phyloP scores from a whole-genome alignment of 2,888 invertebrate species.

The Mamestra brassicae region DNA sequence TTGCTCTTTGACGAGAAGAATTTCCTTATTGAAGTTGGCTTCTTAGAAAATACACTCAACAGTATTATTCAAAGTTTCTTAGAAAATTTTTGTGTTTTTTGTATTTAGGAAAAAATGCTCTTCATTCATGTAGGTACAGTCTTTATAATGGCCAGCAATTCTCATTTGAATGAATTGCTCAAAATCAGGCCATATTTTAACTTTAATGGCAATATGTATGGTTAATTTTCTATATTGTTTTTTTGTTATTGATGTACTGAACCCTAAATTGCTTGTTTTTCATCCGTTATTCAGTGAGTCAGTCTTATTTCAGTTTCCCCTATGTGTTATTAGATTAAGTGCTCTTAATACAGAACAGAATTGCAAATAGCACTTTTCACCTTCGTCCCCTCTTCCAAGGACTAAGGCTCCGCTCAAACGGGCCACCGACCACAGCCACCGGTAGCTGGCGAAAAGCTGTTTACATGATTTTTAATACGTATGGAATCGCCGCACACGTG shows the following conservation, averaged over 20 bases:
- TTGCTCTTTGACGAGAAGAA: slow-evolving; percentile 6
- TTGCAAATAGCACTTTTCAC: slow-evolving; percentile 75
- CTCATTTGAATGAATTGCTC: slow-evolving; percentile 42
- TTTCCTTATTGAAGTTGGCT: not conserved
- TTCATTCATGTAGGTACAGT: slow-evolving; percentile 16
- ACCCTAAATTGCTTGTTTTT: slow-evolving; percentile 69
- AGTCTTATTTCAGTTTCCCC: slow-evolving; percentile 63
- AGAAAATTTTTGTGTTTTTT: slow-evolving; percentile 14
- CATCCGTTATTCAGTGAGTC: slow-evolving; percentile 66
- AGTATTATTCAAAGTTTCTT: slow-evolving; percentile 1
- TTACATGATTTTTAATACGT: too few relatives aligned
- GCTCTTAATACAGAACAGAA: slow-evolving; percentile 68
- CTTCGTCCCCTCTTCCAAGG: slow-evolving; percentile 70
- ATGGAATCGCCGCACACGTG: too few relatives aligned
- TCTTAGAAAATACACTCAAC: slow-evolving; percentile 15
- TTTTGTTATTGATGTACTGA: slow-evolving; percentile 42
- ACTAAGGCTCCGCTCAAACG: slow-evolving; percentile 28
- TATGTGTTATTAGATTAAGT: slow-evolving; percentile 70
- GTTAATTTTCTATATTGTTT: slow-evolving; percentile 38
- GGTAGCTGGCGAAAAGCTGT: too few relatives aligned
- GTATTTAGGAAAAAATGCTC: slow-evolving; percentile 21
- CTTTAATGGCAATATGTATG: slow-evolving; percentile 52
- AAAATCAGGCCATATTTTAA: slow-evolving; percentile 45
- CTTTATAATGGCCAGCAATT: slow-evolving; percentile 39
- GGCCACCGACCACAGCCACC: too few relatives aligned